Percentiles rank a stretch among this genome's conserved stretches.
Conservation (phyloP, 2,888 invertebrate species). For the Bembecia ichneumoniformis region DNA sequence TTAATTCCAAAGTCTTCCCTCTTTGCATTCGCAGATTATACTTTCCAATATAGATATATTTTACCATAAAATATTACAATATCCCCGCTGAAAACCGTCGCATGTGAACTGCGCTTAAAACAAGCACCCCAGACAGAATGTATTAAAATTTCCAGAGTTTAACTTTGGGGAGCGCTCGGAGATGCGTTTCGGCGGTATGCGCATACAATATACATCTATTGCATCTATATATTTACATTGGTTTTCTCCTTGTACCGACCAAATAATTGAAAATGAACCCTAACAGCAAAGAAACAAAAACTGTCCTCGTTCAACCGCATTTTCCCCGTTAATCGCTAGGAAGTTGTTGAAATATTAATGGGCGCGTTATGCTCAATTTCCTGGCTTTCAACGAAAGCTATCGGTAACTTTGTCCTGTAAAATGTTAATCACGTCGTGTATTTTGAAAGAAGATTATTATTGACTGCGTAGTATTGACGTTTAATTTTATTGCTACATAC, state of each 20-base stretch:
- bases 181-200: constrained; percentile 46
- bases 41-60: too few relatives aligned
- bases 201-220: constrained; percentile 19
- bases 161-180: constrained; percentile 44
- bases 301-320: constrained; percentile 7
- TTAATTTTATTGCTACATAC: not conserved
- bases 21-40: too few relatives aligned
- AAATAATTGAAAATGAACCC: too few relatives aligned
- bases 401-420: constrained; percentile 51
- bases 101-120: not conserved
- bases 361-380: constrained; percentile 66
- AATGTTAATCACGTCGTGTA: constrained; percentile 10
- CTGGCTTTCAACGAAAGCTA: constrained; percentile 60
- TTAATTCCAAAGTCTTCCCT: too few relatives aligned
- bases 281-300: too few relatives aligned
- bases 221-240: constrained; percentile 23
- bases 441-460: not conserved
- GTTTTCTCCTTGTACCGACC: constrained; percentile 22
- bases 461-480: not conserved
- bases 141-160: constrained; percentile 59
- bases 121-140: constrained; percentile 30
- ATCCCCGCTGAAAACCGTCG: too few relatives aligned
- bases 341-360: constrained; percentile 67
- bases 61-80: too few relatives aligned
- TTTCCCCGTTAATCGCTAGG: constrained; percentile 46